Conservation (phyloP, 2,888 invertebrate species). For the Sphaerophoria rueppellii region DNA sequence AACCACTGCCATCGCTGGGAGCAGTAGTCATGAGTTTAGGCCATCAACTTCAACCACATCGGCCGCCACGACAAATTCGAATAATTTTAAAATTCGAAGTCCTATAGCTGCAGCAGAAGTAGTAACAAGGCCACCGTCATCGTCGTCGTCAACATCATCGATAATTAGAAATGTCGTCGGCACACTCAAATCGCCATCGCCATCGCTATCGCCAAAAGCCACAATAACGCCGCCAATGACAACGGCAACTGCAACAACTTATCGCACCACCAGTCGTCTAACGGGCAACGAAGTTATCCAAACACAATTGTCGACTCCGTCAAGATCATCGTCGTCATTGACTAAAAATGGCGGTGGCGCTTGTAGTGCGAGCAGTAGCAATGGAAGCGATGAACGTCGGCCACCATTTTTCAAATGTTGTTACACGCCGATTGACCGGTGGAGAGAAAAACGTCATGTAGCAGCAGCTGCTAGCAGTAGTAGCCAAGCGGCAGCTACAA, state of each 20-base stretch:
- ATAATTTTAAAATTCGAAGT: constrained; percentile 61
- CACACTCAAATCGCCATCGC: constrained; percentile 18
- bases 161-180: constrained; percentile 25
- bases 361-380: constrained; percentile 74
- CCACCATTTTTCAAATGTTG: constrained; percentile 81
- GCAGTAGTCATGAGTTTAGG: constrained; percentile 80
- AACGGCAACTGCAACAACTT: constrained; percentile 66
- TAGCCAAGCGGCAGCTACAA: constrained; percentile 33
- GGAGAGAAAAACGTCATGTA: constrained; percentile 78
- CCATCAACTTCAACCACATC: constrained; percentile 79
- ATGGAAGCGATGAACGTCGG: constrained; percentile 75
- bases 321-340: constrained; percentile 76
- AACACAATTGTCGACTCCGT: constrained; percentile 79
- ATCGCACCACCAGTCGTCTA: constrained; percentile 75
- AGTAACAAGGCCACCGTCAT: constrained; percentile 75
- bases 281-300: constrained; percentile 80
- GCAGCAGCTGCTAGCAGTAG: constrained; percentile 55
- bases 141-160: constrained; percentile 37
- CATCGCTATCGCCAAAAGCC: constrained; percentile 66
- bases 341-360: constrained; percentile 75
- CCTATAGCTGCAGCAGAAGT: constrained; percentile 53
- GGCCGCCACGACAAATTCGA: constrained; percentile 75
- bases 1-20: constrained; percentile 82
- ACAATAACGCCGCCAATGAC: constrained; percentile 16
- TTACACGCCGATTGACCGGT: constrained; percentile 81